Base-by-base conservation (phyloP, 2,888 invertebrate genomes). In the Prosopocoilus inquinatus region DNA sequence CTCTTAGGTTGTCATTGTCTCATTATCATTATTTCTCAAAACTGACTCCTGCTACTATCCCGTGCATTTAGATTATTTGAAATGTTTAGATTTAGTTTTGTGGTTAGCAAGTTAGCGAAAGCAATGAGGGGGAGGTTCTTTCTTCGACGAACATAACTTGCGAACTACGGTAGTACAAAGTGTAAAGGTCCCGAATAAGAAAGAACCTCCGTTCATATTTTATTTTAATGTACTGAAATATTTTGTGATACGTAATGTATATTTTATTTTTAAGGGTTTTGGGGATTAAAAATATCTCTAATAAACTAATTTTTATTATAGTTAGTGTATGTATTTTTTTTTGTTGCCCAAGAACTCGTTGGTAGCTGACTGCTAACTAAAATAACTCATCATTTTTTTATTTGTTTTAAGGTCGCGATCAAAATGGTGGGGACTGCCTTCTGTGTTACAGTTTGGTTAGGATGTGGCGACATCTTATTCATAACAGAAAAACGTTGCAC, bases 241-340 rank as follows among this genome's bases (percentile, higher is more conserved):
- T 73, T 75, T 76, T 77, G 77, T 77, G 77, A 77, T 77, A 77
- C 73, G 69, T 70, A 28, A 28, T 28, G 54, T 63, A 56, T 61
- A 63, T 60, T 52, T 58, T 58, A 55, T 58, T 52, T 63, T 61
- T 63, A 63, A 63, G 63, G 63, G 63, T 61, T 75, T 69, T 70
- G 69, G 76, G 76, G 75, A 73, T 72, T 71, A 63, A 66, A 64
- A 61, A 66, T 71, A 70, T 74, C 70, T 72, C 73, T 72, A 75
- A 72, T 74, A 72, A 74, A 73, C 50, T 65, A 67, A 69, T 72
- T 70, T 72, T 73, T 72, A 55, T 41, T 57, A 50, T 53, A 13
- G 9, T 36, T 9, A 15, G 7, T 13, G n/a, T 47, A 43, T 47
- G 51, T 41, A 35, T n/a, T 45, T 51, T 50, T 13, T 5, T 16